These are phyloP conservation scores for Anneissia japonica DNA, from an alignment of 35 echinoderm and acorn worm species.

Conservation along the genomic window DNA sequence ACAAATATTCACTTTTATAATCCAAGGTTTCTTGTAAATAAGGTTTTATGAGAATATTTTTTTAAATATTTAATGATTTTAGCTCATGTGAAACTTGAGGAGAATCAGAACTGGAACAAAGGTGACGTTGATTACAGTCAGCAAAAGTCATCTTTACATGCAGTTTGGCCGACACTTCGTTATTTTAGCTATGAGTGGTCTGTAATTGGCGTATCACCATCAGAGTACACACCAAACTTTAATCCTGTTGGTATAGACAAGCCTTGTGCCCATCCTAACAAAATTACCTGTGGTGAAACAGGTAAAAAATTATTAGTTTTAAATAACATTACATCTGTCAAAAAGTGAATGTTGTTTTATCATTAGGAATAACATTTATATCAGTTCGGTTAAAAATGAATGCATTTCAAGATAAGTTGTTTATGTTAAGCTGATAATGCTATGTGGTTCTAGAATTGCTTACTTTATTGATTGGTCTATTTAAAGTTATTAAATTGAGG, in stretches of 20 bases:
- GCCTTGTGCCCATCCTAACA: constrained; percentile 11
- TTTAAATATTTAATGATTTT: neutral
- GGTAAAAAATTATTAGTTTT: neutral
- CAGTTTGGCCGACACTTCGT: constrained; percentile 38
- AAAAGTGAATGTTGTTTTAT: neutral
- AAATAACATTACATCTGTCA: neutral
- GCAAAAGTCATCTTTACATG: neutral
- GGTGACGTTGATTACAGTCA: constrained; percentile 11
- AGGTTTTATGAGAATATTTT: neutral
- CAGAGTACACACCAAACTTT: neutral
- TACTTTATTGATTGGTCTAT: neutral
- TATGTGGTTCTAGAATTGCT: too few species aligned
- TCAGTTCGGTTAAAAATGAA: neutral
- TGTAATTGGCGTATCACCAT: constrained; percentile 3
- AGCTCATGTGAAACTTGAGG: constrained; percentile 2
- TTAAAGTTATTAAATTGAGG: neutral
- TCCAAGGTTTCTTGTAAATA: neutral
- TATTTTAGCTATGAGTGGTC: constrained; percentile 19
- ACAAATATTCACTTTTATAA: too few species aligned
- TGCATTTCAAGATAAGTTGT: neutral
- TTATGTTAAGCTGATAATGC: too few species aligned
- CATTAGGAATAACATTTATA: neutral
- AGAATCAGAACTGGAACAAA: constrained; percentile 13
- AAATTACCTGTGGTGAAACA: constrained; percentile 17
- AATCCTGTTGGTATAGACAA: neutral